These are phyloP conservation scores for Willisornis vidua DNA, from an alignment of 2,113 vertebrate species.

Conservation along the genomic window DNA sequence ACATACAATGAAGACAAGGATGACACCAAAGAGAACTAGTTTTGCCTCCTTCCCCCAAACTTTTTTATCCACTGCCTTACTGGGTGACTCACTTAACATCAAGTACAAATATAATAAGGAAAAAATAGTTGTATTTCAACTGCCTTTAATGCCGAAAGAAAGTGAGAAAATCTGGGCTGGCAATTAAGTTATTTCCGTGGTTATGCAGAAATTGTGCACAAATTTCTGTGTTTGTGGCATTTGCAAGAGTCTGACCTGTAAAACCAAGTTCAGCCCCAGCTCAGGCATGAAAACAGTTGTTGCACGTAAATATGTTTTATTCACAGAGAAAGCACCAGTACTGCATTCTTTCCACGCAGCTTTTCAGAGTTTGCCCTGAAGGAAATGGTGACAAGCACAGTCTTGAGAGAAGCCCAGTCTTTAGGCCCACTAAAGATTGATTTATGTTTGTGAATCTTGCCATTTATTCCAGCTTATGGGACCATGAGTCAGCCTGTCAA, in stretches of 20 bases:
- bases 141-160: not conserved
- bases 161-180: not conserved
- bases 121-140: not conserved
- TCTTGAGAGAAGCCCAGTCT: not conserved
- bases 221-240: not conserved
- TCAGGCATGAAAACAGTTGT: not conserved
- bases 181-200: not conserved
- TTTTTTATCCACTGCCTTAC: slow-evolving; percentile 27
- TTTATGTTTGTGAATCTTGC: not conserved
- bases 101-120: slow-evolving; percentile 46
- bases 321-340: not conserved
- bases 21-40: not conserved
- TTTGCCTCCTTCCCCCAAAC: slow-evolving; percentile 24
- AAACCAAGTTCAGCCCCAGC: not conserved
- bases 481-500: not conserved
- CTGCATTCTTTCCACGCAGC: not conserved
- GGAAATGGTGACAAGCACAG: not conserved
- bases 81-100: slow-evolving; percentile 64
- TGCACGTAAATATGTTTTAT: not conserved
- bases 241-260: not conserved
- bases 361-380: not conserved
- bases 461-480: not conserved
- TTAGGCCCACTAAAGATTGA: not conserved
- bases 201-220: not conserved
- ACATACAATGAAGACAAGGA: slow-evolving; percentile 40